These are phyloP conservation scores for Leptodactylus fallax DNA, from an alignment of 2,797 vertebrate species.

Conservation along the genomic window DNA sequence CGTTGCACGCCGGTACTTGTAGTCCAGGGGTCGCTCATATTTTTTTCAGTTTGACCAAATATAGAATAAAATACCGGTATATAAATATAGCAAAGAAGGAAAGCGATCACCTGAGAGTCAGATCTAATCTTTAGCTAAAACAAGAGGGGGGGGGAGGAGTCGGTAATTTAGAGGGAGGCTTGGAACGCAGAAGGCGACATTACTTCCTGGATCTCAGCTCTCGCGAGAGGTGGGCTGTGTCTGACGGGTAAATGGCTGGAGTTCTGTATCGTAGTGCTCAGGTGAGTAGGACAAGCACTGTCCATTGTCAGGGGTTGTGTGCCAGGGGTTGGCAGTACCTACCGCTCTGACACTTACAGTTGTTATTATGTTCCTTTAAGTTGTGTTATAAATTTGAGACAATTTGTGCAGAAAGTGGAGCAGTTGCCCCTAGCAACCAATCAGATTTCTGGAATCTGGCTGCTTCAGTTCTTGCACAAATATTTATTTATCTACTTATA, in stretches of 20 bases:
- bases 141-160: no score
- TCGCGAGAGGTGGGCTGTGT: neutral
- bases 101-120: neutral
- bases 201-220: neutral
- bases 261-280: constrained; percentile 19
- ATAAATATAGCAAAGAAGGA: no score
- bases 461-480: neutral
- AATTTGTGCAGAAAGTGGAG: neutral
- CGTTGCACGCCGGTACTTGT: constrained; percentile 31
- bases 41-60: neutral
- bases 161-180: neutral
- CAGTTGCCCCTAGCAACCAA: neutral
- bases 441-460: neutral
- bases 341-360: no score
- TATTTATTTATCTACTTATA: no score
- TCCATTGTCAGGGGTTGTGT: neutral
- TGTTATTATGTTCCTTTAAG: no score
- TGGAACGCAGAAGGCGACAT: neutral
- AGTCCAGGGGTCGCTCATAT: neutral
- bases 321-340: no score
- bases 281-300: constrained; percentile 43
- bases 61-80: neutral
- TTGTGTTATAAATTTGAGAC: no score
- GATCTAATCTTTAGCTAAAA: neutral
- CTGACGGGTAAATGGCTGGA: constrained; percentile 39